These are phyloP conservation scores for Helicolenus hilgendorfi DNA, from an alignment of 2,797 vertebrate genomes.

Conservation along the genomic window DNA sequence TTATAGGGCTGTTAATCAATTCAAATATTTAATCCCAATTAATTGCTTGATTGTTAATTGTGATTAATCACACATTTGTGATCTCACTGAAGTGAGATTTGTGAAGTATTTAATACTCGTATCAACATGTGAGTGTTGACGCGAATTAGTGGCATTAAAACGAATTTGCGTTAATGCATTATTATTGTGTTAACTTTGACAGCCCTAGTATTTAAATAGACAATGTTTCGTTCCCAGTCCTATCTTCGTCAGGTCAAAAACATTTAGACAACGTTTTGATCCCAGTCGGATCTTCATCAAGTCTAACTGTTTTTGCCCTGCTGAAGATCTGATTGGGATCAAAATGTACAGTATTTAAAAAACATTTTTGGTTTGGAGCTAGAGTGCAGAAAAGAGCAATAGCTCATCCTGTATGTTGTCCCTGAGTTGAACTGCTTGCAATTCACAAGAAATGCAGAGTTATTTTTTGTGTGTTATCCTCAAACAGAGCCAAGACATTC, in stretches of 20 bases:
- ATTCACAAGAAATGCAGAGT: neutral
- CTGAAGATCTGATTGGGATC: neutral
- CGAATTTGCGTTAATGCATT: too few species aligned
- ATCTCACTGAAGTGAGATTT: too few species aligned
- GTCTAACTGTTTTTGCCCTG: neutral
- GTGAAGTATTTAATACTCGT: too few species aligned
- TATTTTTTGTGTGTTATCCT: constrained; percentile 28
- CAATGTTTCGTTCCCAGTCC: too few species aligned
- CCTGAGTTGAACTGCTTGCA: constrained; percentile 16
- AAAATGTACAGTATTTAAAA: neutral
- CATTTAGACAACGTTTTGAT: neutral
- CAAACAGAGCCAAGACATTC: constrained; percentile 34
- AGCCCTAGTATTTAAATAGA: too few species aligned
- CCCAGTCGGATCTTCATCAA: neutral
- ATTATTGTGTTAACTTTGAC: too few species aligned
- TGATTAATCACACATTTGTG: too few species aligned
- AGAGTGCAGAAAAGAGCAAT: neutral
- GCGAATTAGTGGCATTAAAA: too few species aligned
- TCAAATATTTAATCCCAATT: too few species aligned
- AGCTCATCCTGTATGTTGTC: neutral
- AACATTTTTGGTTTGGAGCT: neutral
- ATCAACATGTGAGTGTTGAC: too few species aligned
- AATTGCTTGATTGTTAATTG: too few species aligned
- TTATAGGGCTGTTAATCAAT: neutral
- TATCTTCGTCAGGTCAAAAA: too few species aligned